Evolutionary conservation across 2,888 invertebrate species (phyloP).

Genomic region (Heliconius hortense): DNA sequence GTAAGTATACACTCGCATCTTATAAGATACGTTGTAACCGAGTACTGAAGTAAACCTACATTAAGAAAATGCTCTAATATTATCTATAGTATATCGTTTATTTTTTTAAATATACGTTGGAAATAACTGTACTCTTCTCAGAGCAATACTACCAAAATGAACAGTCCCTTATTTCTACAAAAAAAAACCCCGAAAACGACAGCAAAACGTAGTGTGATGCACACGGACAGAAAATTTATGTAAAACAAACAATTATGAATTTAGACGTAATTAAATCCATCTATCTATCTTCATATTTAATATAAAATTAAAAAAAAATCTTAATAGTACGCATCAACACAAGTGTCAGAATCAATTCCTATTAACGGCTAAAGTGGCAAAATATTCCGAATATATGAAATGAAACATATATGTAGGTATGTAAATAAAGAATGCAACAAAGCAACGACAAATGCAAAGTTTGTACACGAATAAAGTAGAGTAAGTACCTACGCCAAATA

Average conservation of each 20-base stretch:
- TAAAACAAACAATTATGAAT: neutral
- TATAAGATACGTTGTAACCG: neutral
- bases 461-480: conserved; percentile 12
- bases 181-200: too few species aligned
- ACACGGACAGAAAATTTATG: neutral
- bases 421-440: conserved; percentile 26
- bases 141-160: too few species aligned
- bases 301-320: neutral
- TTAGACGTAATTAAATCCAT: neutral
- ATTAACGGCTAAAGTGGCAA: conserved; percentile 20
- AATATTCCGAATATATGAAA: conserved; percentile 28
- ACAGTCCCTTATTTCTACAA: too few species aligned
- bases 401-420: conserved; percentile 12
- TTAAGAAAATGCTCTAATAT: too few species aligned
- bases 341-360: conserved; percentile 6
- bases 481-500: neutral
- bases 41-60: too few species aligned
- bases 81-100: too few species aligned
- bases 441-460: conserved; percentile 15
- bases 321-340: neutral
- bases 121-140: too few species aligned
- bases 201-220: too few species aligned
- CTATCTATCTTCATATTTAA: neutral
- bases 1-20: neutral
- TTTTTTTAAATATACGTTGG: too few species aligned